Conservation (phyloP, 2,113 vertebrate genomes). For the Microcebus lehilahytsara region DNA sequence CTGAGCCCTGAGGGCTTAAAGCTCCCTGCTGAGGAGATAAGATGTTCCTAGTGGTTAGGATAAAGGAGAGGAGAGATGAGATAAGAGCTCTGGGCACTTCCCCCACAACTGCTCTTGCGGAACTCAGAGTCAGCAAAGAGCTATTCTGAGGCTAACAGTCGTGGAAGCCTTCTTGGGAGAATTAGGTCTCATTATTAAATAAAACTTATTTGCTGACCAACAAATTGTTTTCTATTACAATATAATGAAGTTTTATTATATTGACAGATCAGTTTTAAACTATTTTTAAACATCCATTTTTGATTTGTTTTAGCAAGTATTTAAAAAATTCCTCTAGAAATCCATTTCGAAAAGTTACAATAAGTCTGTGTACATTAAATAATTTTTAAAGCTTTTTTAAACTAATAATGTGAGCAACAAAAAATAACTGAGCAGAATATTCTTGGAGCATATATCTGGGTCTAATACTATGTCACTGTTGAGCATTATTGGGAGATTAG, state of each 20-base stretch:
- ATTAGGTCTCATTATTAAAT: neutral
- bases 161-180: neutral
- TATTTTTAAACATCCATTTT: neutral
- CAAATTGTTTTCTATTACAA: neutral
- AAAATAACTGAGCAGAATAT: neutral
- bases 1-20: neutral
- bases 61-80: neutral
- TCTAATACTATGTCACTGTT: neutral
- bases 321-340: neutral
- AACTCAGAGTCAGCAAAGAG: neutral
- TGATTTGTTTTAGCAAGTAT: too few species aligned
- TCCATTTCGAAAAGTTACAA: neutral
- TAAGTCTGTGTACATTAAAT: neutral
- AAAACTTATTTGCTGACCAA: neutral
- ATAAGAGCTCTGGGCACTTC: neutral
- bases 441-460: neutral
- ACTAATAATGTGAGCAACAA: neutral
- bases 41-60: neutral
- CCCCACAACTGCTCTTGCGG: accelerated
- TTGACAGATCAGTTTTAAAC: neutral
- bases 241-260: neutral
- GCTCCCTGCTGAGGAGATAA: neutral
- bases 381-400: neutral
- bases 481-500: neutral
- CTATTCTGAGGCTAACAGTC: neutral